phyloP scores from a whole-genome alignment of 2,113 vertebrate species.

The Antidorcas marsupialis region DNA sequence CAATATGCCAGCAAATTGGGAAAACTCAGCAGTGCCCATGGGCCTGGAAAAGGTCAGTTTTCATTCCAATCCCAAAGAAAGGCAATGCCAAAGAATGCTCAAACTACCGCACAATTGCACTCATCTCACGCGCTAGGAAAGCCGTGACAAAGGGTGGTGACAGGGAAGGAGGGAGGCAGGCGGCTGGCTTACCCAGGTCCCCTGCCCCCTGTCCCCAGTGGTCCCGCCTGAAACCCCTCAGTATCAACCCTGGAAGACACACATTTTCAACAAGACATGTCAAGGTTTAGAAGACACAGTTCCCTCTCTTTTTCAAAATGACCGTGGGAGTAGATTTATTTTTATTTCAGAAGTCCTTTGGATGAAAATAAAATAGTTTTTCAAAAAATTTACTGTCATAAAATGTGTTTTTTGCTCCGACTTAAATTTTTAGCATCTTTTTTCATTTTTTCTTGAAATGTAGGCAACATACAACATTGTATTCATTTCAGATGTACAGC shows the following conservation, averaged over 20 bases:
- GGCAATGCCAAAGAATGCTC: no score
- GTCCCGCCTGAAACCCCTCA: not conserved
- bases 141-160: no score
- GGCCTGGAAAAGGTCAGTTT: no score
- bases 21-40: no score
- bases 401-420: not conserved
- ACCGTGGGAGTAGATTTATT: not conserved
- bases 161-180: no score
- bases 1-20: no score
- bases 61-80: no score
- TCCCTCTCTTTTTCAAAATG: not conserved
- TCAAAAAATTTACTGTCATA: not conserved
- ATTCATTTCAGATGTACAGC: not conserved
- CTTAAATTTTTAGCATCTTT: not conserved
- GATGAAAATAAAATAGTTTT: not conserved
- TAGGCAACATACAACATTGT: not conserved
- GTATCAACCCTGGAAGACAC: rapidly evolving
- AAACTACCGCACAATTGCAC: no score
- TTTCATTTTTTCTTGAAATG: not conserved
- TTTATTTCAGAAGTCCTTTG: not conserved
- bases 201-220: not conserved
- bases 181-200: no score
- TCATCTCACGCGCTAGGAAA: no score
- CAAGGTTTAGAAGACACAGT: not conserved
- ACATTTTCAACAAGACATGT: not conserved